Base-by-base conservation (phyloP, 2,888 invertebrate species). In the Sussaba pulchella region DNA sequence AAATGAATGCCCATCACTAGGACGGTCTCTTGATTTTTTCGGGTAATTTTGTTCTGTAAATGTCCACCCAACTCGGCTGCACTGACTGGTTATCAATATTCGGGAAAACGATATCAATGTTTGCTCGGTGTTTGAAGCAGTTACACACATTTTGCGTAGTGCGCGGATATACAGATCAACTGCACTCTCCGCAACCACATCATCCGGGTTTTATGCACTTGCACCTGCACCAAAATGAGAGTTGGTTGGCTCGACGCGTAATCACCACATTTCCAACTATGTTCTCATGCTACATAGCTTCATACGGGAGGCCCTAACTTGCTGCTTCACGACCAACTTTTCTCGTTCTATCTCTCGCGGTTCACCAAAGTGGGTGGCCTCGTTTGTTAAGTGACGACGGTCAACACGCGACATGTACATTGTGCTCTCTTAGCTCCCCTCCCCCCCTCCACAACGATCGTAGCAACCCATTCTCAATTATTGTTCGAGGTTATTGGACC, bases 41-140 rank as follows among this genome's bases (percentile, higher is more conserved):
- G n/a, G n/a, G n/a, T n/a, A n/a, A n/a, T n/a, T n/a, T n/a, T n/a
- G n/a, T n/a, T n/a, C n/a, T n/a, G n/a, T n/a, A n/a, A n/a, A n/a
- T n/a, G n/a, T n/a, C n/a, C n/a, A n/a, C n/a, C n/a, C n/a, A n/a
- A n/a, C n/a, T 57, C 47, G 73, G 63, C 50, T 75, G n/a, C n/a
- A n/a, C n/a, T n/a, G n/a, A n/a, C 31, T 31, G 19, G 63, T 81
- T 82, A 69, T 80, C 78, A 81, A 83, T 81, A 86, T 83, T 75
- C 83, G 82, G 85, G 80, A 81, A 85, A 81, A 78, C 81, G 82
- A 83, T 83, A 80, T 75, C 50, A 36, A 71, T 80, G 6, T 6
- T 31, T 63, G 41, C 26, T 61, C 69, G 21, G 66, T 43, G 76
- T 81, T 61, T 43, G 43, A 50, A 67, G 70, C 66, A 24, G 54